Evolutionary conservation across 2,797 vertebrate species (phyloP).

Genomic region (Rhabdomys pumilio): DNA sequence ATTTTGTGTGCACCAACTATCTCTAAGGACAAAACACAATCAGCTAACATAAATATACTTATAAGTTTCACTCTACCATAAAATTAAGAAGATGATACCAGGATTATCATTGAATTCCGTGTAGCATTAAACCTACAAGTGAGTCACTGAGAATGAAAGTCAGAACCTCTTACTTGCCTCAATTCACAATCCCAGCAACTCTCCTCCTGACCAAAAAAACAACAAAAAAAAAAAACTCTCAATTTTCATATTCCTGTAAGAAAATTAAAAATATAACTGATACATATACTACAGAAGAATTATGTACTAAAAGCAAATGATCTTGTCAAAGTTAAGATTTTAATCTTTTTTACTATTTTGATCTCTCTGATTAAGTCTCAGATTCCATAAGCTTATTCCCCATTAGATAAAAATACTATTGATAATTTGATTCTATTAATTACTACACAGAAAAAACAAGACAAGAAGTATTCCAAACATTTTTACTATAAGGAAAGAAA

Average conservation of each 20-base stretch:
- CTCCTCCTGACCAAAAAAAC: neutral
- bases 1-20: neutral
- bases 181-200: neutral
- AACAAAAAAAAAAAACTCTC: conserved; percentile 55
- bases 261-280: conserved; percentile 43
- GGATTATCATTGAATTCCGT: conserved; percentile 50
- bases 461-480: conserved; percentile 26
- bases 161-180: neutral
- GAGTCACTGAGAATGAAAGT: conserved; percentile 7
- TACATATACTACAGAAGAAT: neutral
- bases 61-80: neutral
- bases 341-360: conserved; percentile 40
- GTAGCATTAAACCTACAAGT: conserved; percentile 15
- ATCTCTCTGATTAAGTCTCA: conserved; percentile 41
- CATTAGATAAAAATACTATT: conserved; percentile 35
- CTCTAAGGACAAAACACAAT: conserved; percentile 50
- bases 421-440: conserved; percentile 51
- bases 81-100: conserved; percentile 45
- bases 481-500: conserved; percentile 47
- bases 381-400: conserved; percentile 39
- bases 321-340: conserved; percentile 1
- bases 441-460: conserved; percentile 49
- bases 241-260: conserved; percentile 14
- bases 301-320: conserved; percentile 11
- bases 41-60: neutral